A percentile compares a stretch with the other conserved stretches of the same genome.
Evolutionary conservation across 2,888 invertebrate species (phyloP).

Genomic region (Chironomus tentans): DNA sequence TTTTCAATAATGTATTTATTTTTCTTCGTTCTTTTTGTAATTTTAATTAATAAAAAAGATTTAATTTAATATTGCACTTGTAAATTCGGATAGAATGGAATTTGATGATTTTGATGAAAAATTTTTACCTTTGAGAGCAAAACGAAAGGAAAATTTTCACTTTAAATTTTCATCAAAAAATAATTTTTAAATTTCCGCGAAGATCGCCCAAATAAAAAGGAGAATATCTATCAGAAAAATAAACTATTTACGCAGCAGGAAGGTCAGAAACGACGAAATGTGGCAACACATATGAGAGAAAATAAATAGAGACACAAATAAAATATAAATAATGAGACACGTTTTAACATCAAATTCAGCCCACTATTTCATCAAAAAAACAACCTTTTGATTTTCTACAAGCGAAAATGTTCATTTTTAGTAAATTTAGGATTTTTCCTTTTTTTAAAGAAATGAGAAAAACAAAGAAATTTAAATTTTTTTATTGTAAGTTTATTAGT

Average conservation of each 20-base stretch:
- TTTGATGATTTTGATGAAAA: not conserved
- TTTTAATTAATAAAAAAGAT: slow-evolving; percentile 25
- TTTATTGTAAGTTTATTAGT: no score
- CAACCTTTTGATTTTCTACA: slow-evolving; percentile 9
- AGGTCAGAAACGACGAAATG: not conserved
- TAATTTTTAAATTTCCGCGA: no score
- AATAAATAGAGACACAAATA: slow-evolving; percentile 15
- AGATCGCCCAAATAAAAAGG: not conserved
- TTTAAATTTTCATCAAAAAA: no score
- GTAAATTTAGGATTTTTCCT: not conserved
- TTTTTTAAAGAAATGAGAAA: not conserved
- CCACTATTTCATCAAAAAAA: slow-evolving; percentile 18
- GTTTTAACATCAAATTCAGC: slow-evolving; percentile 24
- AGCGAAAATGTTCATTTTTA: slow-evolving; percentile 15
- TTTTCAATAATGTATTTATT: slow-evolving; percentile 24
- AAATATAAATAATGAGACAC: slow-evolving; percentile 21
- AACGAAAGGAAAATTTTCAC: not conserved
- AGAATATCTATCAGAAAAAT: not conserved
- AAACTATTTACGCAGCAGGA: not conserved
- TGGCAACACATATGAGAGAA: not conserved
- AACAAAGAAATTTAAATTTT: not conserved
- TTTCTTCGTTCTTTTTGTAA: slow-evolving; percentile 23
- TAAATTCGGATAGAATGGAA: not conserved
- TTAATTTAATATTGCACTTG: slow-evolving; percentile 21
- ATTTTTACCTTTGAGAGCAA: not conserved